These are phyloP conservation scores for Ceratotherium simum DNA, from an alignment of 2,113 vertebrate species.

Conservation along the genomic window DNA sequence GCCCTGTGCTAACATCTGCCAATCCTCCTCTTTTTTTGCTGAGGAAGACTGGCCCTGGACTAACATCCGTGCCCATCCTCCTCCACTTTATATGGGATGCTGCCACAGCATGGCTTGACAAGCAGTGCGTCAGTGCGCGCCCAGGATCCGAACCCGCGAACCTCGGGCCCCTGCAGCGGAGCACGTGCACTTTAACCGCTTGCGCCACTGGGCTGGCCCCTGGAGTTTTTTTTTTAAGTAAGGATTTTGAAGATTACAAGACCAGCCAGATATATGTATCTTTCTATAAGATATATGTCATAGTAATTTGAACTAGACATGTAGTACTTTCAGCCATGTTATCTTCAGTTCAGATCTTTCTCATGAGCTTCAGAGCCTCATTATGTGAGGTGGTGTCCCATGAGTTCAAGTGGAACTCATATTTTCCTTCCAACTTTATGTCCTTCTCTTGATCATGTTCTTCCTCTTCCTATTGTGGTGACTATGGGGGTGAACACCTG, in stretches of 20 bases:
- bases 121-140: too few species aligned
- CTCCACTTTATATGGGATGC: too few species aligned
- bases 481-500: not conserved
- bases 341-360: not conserved
- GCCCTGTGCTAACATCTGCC: too few species aligned
- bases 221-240: not conserved
- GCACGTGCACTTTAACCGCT: too few species aligned
- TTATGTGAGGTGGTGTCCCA: not conserved
- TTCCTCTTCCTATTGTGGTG: not conserved
- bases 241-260: slow-evolving; percentile 30
- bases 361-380: not conserved
- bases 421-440: not conserved
- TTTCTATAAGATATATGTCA: not conserved
- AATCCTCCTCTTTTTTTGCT: too few species aligned
- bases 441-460: not conserved
- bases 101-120: too few species aligned
- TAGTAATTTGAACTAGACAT: not conserved
- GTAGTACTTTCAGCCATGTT: not conserved
- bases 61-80: too few species aligned
- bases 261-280: not conserved
- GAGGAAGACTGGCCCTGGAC: too few species aligned
- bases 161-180: too few species aligned
- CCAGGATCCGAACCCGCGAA: too few species aligned
- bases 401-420: not conserved
- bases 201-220: too few species aligned